These are phyloP conservation scores for Oophaga sylvatica DNA, from an alignment of 2,797 vertebrate genomes.

Conservation along the genomic window DNA sequence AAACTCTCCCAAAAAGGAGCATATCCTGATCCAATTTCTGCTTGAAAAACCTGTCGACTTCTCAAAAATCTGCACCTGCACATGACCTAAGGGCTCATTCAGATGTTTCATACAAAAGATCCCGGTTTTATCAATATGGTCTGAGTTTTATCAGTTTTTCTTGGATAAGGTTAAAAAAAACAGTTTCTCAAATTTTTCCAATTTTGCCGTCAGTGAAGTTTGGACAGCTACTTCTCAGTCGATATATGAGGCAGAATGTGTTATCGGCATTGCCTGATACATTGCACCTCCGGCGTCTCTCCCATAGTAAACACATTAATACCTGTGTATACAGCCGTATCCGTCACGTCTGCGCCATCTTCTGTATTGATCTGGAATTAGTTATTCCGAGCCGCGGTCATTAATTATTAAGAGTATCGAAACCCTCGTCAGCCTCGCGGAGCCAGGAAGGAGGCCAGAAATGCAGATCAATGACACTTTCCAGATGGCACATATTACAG, in stretches of 20 bases:
- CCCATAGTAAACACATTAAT: not conserved
- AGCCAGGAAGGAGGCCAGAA: not conserved
- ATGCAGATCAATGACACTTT: slow-evolving; percentile 24
- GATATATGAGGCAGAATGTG: not conserved
- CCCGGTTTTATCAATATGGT: no score
- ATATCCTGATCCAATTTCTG: no score
- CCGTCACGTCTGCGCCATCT: slow-evolving; percentile 10
- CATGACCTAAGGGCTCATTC: no score
- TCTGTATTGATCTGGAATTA: slow-evolving; percentile 42
- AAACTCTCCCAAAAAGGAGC: no score
- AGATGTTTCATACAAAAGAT: no score
- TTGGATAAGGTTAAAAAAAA: no score
- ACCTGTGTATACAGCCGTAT: not conserved
- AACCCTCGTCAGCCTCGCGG: not conserved
- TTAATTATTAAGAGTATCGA: slow-evolving; percentile 50
- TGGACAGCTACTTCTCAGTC: no score
- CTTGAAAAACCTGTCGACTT: no score
- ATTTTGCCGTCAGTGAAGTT: no score
- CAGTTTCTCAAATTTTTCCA: no score
- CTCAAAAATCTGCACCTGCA: no score
- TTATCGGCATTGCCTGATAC: not conserved
- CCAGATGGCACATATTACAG: slow-evolving; percentile 27
- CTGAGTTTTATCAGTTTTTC: no score
- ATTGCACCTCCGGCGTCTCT: not conserved
- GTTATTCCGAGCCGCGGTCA: slow-evolving; percentile 10